phyloP scores from a whole-genome alignment of 2,797 vertebrate species.

The Macropodus opercularis region DNA sequence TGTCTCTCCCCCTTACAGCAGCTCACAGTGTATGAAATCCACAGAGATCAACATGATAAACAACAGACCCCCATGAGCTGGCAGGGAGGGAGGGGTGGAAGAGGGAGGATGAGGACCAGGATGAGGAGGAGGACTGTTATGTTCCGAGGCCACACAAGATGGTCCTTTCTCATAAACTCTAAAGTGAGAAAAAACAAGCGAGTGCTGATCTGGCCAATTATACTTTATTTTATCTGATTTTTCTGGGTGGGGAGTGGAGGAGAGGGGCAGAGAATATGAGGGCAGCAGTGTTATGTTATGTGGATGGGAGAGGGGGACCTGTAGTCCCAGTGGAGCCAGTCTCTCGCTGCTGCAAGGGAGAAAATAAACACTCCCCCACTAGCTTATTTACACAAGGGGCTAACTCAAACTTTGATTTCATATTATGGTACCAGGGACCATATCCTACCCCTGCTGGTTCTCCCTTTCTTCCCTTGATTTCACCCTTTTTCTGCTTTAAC shows the following conservation, averaged over 20 bases:
- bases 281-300: slow-evolving; percentile 73
- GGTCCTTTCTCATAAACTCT: slow-evolving; percentile 81
- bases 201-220: slow-evolving; percentile 71
- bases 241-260: slow-evolving; percentile 36
- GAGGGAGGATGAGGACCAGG: slow-evolving; percentile 52
- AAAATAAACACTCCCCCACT: slow-evolving; percentile 76
- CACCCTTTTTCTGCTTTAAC: slow-evolving; percentile 20
- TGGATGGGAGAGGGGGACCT: slow-evolving; percentile 63
- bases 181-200: slow-evolving; percentile 79
- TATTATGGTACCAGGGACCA: slow-evolving; percentile 66
- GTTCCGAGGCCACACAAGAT: slow-evolving; percentile 84
- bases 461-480: slow-evolving; percentile 27
- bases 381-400: slow-evolving; percentile 79
- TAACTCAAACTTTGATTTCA: slow-evolving; percentile 76
- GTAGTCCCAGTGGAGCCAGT: slow-evolving; percentile 67
- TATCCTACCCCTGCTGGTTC: slow-evolving; percentile 26
- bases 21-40: slow-evolving; percentile 56
- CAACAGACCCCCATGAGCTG: slow-evolving; percentile 61
- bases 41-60: slow-evolving; percentile 76
- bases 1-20: slow-evolving; percentile 60
- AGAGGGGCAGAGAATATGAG: slow-evolving; percentile 52
- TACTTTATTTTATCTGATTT: slow-evolving; percentile 74
- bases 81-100: slow-evolving; percentile 15
- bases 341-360: slow-evolving; percentile 66
- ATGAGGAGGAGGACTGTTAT: slow-evolving; percentile 62